A percentile compares a stretch with the other conserved stretches of the same genome.
Conservation (phyloP, 2,113 vertebrate species). For the Cepphus grylle region DNA sequence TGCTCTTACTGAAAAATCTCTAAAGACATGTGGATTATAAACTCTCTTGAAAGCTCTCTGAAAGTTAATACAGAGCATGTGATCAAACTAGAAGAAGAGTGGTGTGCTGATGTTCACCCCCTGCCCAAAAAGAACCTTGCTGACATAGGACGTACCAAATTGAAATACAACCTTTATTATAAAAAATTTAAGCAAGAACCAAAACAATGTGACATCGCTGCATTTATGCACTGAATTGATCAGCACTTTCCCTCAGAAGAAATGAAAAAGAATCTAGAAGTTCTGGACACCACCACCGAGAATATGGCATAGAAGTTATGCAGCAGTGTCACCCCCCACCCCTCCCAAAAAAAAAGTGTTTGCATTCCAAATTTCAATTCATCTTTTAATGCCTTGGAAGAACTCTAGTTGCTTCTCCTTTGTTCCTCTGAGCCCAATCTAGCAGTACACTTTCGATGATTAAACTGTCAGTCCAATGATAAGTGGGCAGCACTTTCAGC, state of each 20-base stretch:
- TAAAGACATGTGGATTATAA: neutral
- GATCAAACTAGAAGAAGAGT: neutral
- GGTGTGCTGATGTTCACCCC: rapidly evolving
- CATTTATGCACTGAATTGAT: neutral
- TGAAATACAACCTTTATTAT: neutral
- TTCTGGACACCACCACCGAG: neutral
- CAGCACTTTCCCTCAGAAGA: neutral
- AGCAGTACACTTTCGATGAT: conserved; percentile 65
- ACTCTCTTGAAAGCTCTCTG: neutral
- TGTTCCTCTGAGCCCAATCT: conserved; percentile 23
- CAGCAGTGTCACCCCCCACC: neutral
- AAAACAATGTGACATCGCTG: neutral
- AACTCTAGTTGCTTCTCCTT: neutral
- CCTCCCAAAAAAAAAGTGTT: neutral
- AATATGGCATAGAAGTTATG: neutral
- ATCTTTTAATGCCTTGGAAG: neutral
- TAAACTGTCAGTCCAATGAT: conserved; percentile 77
- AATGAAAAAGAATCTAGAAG: rapidly evolving
- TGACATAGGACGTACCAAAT: rapidly evolving
- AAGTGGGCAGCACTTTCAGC: conserved; percentile 70
- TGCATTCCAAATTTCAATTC: neutral
- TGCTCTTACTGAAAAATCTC: neutral
- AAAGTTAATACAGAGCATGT: neutral
- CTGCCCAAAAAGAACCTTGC: neutral
- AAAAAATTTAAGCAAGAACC: neutral